These are phyloP conservation scores for Lagocephalus sceleratus DNA, from an alignment of 2,797 vertebrate species.

Conservation along the genomic window DNA sequence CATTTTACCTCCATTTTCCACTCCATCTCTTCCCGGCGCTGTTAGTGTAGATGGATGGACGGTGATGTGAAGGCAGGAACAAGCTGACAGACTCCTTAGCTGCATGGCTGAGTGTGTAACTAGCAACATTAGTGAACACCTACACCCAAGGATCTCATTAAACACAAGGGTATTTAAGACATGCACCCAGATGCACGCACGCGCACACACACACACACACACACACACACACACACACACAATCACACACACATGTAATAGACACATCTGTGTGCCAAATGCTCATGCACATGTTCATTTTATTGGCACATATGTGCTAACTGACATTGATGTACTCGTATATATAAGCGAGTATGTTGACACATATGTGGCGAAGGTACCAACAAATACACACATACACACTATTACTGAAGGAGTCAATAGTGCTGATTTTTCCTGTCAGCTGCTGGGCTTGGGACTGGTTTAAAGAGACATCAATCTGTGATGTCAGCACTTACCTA, in stretches of 20 bases:
- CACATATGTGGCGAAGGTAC: constrained; percentile 31
- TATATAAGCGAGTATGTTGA: constrained; percentile 33
- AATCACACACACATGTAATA: constrained; percentile 13
- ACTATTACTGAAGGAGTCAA: constrained; percentile 82
- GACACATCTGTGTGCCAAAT: constrained; percentile 31
- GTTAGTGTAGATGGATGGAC: constrained; percentile 41
- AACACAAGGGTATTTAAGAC: constrained; percentile 61
- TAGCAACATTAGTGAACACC: constrained; percentile 73
- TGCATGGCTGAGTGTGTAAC: constrained; percentile 79
- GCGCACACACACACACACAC: not conserved
- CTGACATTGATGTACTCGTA: constrained; percentile 30
- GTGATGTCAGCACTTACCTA: constrained; percentile 98
- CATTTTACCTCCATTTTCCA: constrained; percentile 52
- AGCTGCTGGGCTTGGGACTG: constrained; percentile 84
- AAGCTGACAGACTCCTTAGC: constrained; percentile 72
- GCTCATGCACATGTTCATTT: constrained; percentile 28
- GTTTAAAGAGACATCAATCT: constrained; percentile 99
- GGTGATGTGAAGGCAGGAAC: constrained; percentile 39
- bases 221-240: constrained; percentile 4
- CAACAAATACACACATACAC: constrained; percentile 27
- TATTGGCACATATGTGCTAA: constrained; percentile 37
- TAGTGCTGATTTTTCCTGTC: constrained; percentile 93
- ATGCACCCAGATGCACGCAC: not conserved
- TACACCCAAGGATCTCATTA: constrained; percentile 80
- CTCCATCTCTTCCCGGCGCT: constrained; percentile 40